These are phyloP conservation scores for Bungarus multicinctus DNA, from an alignment of 2,113 vertebrate genomes.

Conservation along the genomic window DNA sequence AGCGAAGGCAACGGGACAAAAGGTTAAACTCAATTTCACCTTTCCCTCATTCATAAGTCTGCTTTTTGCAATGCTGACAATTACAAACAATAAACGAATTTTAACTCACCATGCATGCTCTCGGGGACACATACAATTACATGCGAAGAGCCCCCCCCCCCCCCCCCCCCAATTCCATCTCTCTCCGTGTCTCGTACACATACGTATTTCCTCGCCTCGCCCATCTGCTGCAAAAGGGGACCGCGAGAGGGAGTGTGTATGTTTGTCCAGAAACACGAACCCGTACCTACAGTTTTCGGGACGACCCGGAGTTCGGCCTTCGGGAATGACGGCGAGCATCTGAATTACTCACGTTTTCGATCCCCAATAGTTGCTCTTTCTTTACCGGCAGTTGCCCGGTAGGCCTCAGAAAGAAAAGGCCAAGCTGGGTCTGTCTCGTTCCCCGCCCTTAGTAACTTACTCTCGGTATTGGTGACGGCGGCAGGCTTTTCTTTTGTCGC, in stretches of 20 bases:
- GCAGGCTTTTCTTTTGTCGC: background rate
- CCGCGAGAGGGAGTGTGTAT: background rate
- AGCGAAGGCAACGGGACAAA: background rate
- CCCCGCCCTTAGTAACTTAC: slow-evolving; percentile 38
- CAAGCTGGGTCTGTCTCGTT: slow-evolving; percentile 18
- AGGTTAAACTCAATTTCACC: background rate
- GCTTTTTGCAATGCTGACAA: background rate
- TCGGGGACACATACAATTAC: background rate
- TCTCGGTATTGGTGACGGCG: background rate
- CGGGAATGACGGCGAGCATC: background rate
- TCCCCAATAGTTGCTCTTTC: background rate
- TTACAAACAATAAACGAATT: background rate
- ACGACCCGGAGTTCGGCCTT: background rate
- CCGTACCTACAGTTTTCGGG: background rate
- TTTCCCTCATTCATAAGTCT: background rate
- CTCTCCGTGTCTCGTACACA: background rate
- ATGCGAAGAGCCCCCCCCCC: background rate
- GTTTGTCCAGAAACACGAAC: too few species aligned
- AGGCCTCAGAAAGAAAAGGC: slow-evolving; percentile 16
- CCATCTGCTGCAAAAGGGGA: background rate
- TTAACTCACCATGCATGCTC: background rate
- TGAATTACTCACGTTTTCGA: background rate
- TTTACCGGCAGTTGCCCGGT: background rate
- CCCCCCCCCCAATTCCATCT: background rate
- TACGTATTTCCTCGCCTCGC: background rate